Evolutionary conservation across 1,140 invertebrate species (phyloP).

Genomic region (Ephestia elutella): DNA sequence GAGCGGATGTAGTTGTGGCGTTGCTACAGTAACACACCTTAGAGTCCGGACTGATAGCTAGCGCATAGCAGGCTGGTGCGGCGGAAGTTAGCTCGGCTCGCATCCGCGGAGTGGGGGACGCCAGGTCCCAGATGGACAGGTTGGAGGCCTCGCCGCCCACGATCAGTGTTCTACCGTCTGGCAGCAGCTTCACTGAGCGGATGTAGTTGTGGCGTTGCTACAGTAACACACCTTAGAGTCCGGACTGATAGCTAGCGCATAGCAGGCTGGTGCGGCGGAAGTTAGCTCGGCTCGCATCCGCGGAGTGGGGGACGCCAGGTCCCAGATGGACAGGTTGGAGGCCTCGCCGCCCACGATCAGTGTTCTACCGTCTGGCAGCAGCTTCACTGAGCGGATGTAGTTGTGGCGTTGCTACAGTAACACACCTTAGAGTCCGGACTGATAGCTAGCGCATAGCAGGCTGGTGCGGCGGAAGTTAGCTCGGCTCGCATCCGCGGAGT

Average conservation of each 20-base stretch:
- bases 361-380: slow-evolving; percentile 95
- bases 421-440: slow-evolving; percentile 96
- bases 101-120: no score
- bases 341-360: slow-evolving; percentile 98
- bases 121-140: no score
- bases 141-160: no score
- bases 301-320: slow-evolving; percentile 91
- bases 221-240: slow-evolving; percentile 97
- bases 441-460: slow-evolving; percentile 98
- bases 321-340: slow-evolving; percentile 96
- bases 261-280: slow-evolving; percentile 96
- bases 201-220: no score
- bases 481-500: slow-evolving; percentile 94
- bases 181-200: no score
- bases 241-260: slow-evolving; percentile 97
- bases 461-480: slow-evolving; percentile 94
- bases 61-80: no score
- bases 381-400: slow-evolving; percentile 97
- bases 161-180: no score
- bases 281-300: slow-evolving; percentile 94
- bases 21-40: no score
- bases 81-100: no score
- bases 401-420: slow-evolving; percentile 94
- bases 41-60: no score
- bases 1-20: no score